A percentile compares a stretch with the other conserved stretches of the same genome.
Conservation (phyloP, 2,113 vertebrate species). For the Nannospalax galili region DNA sequence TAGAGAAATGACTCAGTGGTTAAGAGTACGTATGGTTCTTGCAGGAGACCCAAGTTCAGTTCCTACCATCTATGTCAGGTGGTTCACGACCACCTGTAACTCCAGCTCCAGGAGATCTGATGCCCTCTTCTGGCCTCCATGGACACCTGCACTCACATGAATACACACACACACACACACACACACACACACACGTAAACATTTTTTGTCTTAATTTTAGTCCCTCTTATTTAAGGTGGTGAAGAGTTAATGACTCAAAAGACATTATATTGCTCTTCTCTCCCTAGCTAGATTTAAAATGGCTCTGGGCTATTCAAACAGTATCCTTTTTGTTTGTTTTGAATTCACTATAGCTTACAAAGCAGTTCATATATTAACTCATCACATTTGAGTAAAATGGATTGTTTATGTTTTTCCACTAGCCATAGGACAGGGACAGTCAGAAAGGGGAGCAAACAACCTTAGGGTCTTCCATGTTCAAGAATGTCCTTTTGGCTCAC, state of each 20-base stretch:
- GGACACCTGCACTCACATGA: background rate
- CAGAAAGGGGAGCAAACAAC: background rate
- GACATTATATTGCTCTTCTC: background rate
- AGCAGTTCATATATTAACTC: background rate
- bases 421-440: background rate
- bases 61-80: background rate
- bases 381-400: background rate
- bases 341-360: background rate
- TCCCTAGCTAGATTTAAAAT: background rate
- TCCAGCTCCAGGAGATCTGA: background rate
- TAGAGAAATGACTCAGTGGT: background rate
- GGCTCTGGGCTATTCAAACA: background rate
- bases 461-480: background rate
- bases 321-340: conserved; percentile 1
- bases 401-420: background rate
- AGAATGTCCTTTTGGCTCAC: background rate
- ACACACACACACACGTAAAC: background rate
- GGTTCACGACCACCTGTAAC: background rate
- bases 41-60: background rate
- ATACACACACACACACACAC: background rate
- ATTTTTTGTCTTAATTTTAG: background rate
- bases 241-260: background rate
- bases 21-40: background rate
- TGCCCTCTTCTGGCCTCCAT: background rate
- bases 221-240: background rate